phyloP scores from a whole-genome alignment of 2,113 vertebrate genomes.

The Corydoras sp. region DNA sequence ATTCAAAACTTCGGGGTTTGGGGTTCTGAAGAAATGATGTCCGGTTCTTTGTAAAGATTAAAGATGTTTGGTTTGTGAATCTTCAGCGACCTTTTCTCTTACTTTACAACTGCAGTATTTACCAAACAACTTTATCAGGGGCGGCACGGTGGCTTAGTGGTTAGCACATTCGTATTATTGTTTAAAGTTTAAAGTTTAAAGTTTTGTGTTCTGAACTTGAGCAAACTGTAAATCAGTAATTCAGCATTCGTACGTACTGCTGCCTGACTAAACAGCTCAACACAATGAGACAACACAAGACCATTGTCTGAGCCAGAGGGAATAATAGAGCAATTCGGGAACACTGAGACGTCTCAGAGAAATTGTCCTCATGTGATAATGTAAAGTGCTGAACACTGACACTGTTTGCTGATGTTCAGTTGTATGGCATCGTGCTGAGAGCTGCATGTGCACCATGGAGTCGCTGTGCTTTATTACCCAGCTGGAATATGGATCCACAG shows the following conservation, averaged over 20 bases:
- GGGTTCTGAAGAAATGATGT: too few relatives aligned
- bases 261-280: background rate
- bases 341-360: background rate
- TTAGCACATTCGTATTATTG: too few relatives aligned
- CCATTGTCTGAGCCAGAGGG: constrained; percentile 20
- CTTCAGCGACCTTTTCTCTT: too few relatives aligned
- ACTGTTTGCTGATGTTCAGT: background rate
- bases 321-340: constrained; percentile 2
- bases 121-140: too few relatives aligned
- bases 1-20: too few relatives aligned
- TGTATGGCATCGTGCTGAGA: constrained; percentile 1
- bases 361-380: constrained; percentile 40
- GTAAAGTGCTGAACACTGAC: constrained; percentile 13
- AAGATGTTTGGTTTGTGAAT: too few relatives aligned
- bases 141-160: too few relatives aligned
- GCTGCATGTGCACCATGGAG: constrained; percentile 18
- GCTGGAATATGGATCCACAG: constrained; percentile 39
- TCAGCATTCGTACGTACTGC: background rate
- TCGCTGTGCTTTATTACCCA: constrained; percentile 21
- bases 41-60: too few relatives aligned
- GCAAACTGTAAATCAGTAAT: too few relatives aligned
- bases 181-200: background rate
- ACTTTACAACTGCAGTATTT: too few relatives aligned
- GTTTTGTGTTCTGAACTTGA: background rate
- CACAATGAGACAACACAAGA: constrained; percentile 16